Conservation (phyloP, 2,888 invertebrate genomes). For the Lapara coniferarum region DNA sequence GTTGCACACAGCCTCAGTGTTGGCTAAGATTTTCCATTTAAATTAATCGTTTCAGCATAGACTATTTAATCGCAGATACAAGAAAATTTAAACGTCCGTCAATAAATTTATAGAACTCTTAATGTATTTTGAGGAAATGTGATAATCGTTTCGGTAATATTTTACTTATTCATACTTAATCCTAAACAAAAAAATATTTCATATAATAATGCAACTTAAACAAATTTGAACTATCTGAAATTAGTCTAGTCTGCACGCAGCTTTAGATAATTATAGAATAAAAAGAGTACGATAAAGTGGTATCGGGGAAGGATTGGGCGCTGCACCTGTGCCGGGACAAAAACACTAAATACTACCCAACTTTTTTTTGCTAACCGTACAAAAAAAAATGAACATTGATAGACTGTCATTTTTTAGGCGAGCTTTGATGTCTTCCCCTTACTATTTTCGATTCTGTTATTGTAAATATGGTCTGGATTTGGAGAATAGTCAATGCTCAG, state of each 20-base stretch:
- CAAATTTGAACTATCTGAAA: no score
- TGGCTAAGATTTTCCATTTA: constrained; percentile 16
- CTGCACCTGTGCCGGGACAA: constrained; percentile 51
- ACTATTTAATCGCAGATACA: no score
- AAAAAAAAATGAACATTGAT: constrained; percentile 51
- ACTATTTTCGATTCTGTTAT: neutral
- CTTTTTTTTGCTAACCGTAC: constrained; percentile 42
- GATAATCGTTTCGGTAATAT: no score
- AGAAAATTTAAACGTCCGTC: no score
- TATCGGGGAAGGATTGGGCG: constrained; percentile 34
- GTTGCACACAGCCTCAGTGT: constrained; percentile 10
- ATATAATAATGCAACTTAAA: neutral
- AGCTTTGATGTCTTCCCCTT: constrained; percentile 15
- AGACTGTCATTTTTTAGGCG: constrained; percentile 40
- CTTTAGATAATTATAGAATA: constrained; percentile 17
- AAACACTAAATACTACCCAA: constrained; percentile 53
- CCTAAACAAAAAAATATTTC: no score
- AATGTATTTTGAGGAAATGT: no score
- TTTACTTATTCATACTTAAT: no score
- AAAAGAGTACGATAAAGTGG: constrained; percentile 10
- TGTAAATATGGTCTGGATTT: constrained; percentile 32
- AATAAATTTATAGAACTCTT: no score
- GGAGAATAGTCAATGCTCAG: neutral
- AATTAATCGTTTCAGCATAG: neutral
- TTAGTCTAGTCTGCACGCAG: neutral